Percentiles rank a stretch among this genome's conserved stretches.
These are phyloP conservation scores for Nasonia giraulti DNA, from an alignment of 1,140 invertebrate genomes.

Conservation along the genomic window DNA sequence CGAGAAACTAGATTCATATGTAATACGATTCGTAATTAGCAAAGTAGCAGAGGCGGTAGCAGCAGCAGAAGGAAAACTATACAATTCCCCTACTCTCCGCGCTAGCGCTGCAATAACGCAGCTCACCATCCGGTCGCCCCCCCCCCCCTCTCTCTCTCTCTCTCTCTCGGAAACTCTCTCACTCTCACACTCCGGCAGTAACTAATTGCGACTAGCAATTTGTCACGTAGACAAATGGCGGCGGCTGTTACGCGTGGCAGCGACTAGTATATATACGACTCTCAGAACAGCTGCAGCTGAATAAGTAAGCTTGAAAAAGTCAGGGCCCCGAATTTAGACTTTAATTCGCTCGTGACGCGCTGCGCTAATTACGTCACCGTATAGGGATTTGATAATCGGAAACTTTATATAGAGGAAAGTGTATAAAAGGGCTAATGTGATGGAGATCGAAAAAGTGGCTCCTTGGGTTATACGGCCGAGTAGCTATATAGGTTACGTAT, in stretches of 20 bases:
- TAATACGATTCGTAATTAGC: neutral
- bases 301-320: neutral
- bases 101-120: neutral
- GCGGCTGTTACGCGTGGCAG: constrained; percentile 56
- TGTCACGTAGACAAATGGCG: constrained; percentile 69
- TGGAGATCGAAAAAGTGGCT: neutral
- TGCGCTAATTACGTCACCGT: neutral
- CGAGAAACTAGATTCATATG: neutral
- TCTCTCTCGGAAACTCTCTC: neutral
- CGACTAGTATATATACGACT: neutral
- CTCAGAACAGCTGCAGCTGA: neutral
- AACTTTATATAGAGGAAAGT: neutral
- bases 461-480: no score
- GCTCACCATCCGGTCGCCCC: constrained; percentile 55
- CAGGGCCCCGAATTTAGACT: neutral
- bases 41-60: neutral
- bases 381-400: neutral
- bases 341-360: no score
- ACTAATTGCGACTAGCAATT: constrained; percentile 69
- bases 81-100: no score
- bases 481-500: no score
- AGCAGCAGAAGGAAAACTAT: neutral
- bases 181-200: constrained; percentile 44
- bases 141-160: neutral
- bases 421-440: neutral